Evolutionary conservation across 2,797 vertebrate genomes (phyloP), one percentile per base, ranked within the genome.

Genomic region (Saguinus oedipus): DNA sequence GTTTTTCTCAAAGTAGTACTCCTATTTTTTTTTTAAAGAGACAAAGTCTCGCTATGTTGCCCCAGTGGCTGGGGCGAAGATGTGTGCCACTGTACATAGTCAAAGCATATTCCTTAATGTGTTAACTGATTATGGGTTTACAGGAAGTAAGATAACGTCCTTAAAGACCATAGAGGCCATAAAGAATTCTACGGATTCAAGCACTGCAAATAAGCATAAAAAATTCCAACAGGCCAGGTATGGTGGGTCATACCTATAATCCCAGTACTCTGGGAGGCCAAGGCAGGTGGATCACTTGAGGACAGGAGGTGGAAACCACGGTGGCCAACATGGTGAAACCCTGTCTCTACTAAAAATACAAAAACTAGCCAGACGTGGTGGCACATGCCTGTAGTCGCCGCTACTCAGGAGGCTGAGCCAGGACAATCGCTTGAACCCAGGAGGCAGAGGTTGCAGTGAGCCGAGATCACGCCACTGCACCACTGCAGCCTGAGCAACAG

Each of bases 141-240:
- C 3, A 93, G 55, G 3, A 79, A 70, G 75, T 85, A 84, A 89
- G 46, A 86, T 7, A 86, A 39, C 33, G 61, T 53, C 53, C 19
- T 53, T 53, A 53, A 53, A 53, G 53, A 53, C 53, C 19, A 13
- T 11, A 78, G 26, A 92, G 46, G 20, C 24, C 50, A 82, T 61
- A 84, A 88, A 70, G 50, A 86, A 15, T 19, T 88, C 53, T 91
- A 80, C 2, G 83, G 59, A 92, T 24, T 90, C 44, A 93, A 59
- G 33, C 78, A 83, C 15, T 87, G 14, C 39, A 90, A 94, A 81
- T 55, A 92, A 87, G 42, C n/a, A 94, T 85, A 86, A 96, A 89
- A 96, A 88, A 50, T 68, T 61, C 75, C 30, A 33, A 30, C 61
- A 64, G 30, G 59, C 30, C 30, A 7, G 59, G 59, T 33, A 27